These are phyloP conservation scores for Oceanites oceanicus DNA, from an alignment of 2,113 vertebrate species.

Conservation along the genomic window DNA sequence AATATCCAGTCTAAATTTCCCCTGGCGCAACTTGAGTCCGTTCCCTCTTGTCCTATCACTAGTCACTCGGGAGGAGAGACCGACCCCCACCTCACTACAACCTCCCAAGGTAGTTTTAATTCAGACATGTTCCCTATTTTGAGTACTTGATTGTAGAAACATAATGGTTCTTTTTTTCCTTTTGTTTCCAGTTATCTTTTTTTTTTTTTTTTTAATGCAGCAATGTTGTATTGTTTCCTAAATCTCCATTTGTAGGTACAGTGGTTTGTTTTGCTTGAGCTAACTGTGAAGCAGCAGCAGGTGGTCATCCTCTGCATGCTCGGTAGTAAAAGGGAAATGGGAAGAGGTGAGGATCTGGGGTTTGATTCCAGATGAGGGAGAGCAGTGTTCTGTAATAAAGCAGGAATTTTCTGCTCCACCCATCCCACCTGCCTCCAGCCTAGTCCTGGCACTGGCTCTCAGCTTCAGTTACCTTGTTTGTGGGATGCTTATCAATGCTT, in stretches of 20 bases:
- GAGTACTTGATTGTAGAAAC: not conserved
- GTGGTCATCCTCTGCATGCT: not conserved
- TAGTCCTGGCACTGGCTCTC: not conserved
- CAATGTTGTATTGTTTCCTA: not conserved
- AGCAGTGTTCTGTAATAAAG: not conserved
- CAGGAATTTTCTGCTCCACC: not conserved
- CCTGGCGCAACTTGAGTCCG: too few species aligned
- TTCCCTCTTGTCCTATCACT: too few species aligned
- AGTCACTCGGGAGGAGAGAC: too few species aligned
- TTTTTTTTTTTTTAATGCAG: not conserved
- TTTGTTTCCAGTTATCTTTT: not conserved
- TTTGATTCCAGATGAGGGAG: not conserved
- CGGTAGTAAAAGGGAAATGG: rapidly evolving
- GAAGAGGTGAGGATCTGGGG: not conserved
- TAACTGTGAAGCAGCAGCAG: not conserved
- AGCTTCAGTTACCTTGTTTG: not conserved
- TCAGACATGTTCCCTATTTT: not conserved
- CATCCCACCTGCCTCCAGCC: not conserved
- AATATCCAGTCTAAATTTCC: too few species aligned
- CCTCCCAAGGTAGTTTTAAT: not conserved
- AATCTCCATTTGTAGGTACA: not conserved
- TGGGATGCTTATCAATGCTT: not conserved
- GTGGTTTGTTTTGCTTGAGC: not conserved
- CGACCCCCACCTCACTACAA: too few species aligned
- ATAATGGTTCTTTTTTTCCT: rapidly evolving